Percentiles rank a stretch among this genome's conserved stretches.
Conservation (phyloP, 2,888 invertebrate genomes). For the Apamea sordens region DNA sequence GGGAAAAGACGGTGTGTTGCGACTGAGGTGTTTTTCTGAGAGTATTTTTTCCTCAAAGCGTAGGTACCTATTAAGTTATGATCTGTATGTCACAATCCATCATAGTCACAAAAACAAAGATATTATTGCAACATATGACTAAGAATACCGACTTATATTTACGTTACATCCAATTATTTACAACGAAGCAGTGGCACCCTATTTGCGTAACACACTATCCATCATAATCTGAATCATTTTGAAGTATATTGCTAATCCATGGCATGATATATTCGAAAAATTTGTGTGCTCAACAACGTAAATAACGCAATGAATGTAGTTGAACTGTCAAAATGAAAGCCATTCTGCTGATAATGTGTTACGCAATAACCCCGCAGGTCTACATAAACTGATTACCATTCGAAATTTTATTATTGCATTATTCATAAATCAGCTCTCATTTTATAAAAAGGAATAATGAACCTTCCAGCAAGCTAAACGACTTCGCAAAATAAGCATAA, state of each 20-base stretch:
- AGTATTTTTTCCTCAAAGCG: slow-evolving; percentile 3
- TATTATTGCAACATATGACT: background rate
- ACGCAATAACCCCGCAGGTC: no score
- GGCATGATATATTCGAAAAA: background rate
- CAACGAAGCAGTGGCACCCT: background rate
- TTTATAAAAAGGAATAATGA: background rate
- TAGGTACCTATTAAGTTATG: background rate
- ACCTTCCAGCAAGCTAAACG: slow-evolving; percentile 5
- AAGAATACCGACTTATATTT: background rate
- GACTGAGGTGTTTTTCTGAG: slow-evolving; percentile 9
- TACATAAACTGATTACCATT: slow-evolving; percentile 6
- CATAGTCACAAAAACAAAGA: background rate
- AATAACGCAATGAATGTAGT: no score
- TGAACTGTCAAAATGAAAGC: no score
- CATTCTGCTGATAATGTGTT: no score
- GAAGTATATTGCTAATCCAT: background rate
- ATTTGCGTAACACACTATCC: background rate
- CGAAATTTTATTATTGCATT: slow-evolving; percentile 10
- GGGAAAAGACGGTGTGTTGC: slow-evolving; percentile 13
- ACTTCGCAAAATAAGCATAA: slow-evolving; percentile 17
- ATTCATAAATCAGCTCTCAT: slow-evolving; percentile 25
- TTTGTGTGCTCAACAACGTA: no score
- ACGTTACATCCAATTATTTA: background rate
- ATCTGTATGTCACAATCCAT: background rate
- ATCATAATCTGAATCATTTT: background rate